Evolutionary conservation across 2,888 invertebrate species (phyloP), one percentile per base, ranked within the genome.

Genomic region (Colletes collaris): DNA sequence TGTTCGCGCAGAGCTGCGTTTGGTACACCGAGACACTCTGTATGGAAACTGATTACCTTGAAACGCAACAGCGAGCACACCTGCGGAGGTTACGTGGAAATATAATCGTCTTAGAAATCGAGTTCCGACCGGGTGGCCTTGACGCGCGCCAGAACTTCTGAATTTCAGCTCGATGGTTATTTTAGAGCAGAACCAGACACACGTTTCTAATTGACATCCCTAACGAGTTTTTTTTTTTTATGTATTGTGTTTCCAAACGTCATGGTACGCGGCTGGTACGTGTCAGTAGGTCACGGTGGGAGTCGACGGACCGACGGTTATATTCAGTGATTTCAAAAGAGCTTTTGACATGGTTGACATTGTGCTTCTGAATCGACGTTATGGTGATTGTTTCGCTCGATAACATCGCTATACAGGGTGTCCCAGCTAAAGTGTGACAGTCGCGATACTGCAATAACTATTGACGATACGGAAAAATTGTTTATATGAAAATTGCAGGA

Each of bases 101-200:
- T 46, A 64, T 64, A 59, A 55, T 19, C 76, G 59, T 46, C 46
- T 50, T 59, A 64, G 69, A 52, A 73, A 68, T 66, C 46, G 73
- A 63, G 73, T 63, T 64, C 40, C 58, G 16, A 56, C 10, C 67
- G 2, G 5, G 7, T 49, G 53, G 64, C 68, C 73, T 77, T 73
- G 73, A 7, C 27, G 13, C 44, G 71, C 49, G 73, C 73, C 68
- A 64, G 59, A 77, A 58, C 73, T 53, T 50, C 40, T 0, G 55
- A 68, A 75, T 65, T 75, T 75, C 37, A 53, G 37, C 19, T 52
- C 65, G 27, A 44, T 13, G 8, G 52, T 40, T 65, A 69, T 69
- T 74, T 73, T 60, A 35, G 8, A 50, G 16, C 3, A 49, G 37
- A 53, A 65, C 56, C 35, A 11, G 46, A 49, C 44, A 10, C 44